phyloP scores from a whole-genome alignment of 1,140 invertebrate genomes.

The Brachionus angularis region DNA sequence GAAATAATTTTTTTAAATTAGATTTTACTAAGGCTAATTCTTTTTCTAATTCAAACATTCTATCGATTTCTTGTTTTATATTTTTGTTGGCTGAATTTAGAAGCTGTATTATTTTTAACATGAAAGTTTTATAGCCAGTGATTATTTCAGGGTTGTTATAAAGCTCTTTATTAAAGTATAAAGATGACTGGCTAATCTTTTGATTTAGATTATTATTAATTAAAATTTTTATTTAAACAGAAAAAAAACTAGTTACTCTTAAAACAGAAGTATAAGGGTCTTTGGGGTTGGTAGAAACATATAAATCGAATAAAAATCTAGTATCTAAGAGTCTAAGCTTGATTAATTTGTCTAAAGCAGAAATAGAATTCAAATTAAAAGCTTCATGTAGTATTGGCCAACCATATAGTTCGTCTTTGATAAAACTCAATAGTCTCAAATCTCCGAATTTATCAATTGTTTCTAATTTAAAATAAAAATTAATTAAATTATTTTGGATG shows the following conservation, averaged over 20 bases:
- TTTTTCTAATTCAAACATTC: slow-evolving; percentile 22
- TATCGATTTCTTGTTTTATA: neutral
- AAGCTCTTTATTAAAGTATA: slow-evolving; percentile 28
- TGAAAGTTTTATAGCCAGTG: slow-evolving; percentile 2
- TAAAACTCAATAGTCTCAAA: neutral
- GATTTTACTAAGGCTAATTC: neutral
- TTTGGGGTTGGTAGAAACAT: slow-evolving; percentile 21
- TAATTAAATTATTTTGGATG: neutral
- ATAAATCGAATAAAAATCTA: slow-evolving; percentile 17
- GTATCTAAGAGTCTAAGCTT: slow-evolving; percentile 7
- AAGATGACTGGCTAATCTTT: slow-evolving; percentile 16
- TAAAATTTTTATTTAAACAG: neutral
- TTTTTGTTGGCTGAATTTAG: neutral
- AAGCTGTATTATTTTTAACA: slow-evolving; percentile 14
- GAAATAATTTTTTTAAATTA: neutral
- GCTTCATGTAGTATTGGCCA: slow-evolving; percentile 4
- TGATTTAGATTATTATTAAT: neutral
- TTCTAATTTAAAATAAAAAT: neutral
- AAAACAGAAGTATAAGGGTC: slow-evolving; percentile 2
- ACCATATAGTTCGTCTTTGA: slow-evolving; percentile 12
- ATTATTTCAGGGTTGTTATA: neutral
- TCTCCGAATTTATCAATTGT: slow-evolving; percentile 39
- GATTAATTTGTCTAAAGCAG: neutral
- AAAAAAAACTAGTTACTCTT: neutral
- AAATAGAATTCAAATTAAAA: neutral